phyloP scores from a whole-genome alignment of 2,888 invertebrate genomes.

The Neoaliturus tenellus region DNA sequence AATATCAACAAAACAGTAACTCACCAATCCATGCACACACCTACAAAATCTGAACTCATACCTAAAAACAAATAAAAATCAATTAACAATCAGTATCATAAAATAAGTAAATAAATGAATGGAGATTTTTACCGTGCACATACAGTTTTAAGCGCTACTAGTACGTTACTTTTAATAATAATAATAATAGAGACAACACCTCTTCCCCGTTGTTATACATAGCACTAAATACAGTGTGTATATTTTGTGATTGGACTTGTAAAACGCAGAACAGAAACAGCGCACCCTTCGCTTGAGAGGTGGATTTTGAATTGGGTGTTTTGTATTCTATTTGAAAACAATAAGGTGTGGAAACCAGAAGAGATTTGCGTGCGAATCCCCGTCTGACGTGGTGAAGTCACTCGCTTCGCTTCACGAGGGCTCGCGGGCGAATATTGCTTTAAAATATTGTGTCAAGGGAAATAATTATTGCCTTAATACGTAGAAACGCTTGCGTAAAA shows the following conservation, averaged over 20 bases:
- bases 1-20: not conserved
- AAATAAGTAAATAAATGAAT: not conserved
- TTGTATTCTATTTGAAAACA: slow-evolving; percentile 25
- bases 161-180: no score
- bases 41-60: not conserved
- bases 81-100: not conserved
- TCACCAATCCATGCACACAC: not conserved
- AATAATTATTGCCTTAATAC: no score
- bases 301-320: not conserved
- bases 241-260: no score
- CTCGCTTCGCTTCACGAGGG: not conserved
- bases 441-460: no score
- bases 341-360: slow-evolving; percentile 34
- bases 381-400: not conserved
- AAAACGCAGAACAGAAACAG: no score
- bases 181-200: no score
- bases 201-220: no score
- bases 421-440: no score
- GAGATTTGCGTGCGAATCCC: slow-evolving; percentile 25
- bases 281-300: not conserved
- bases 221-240: no score
- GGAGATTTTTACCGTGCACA: no score
- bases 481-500: no score
- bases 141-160: no score
- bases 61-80: not conserved